A percentile compares a stretch with the other conserved stretches of the same genome.
phyloP scores from a whole-genome alignment of 2,113 vertebrate genomes.

The Danionella cerebrum region DNA sequence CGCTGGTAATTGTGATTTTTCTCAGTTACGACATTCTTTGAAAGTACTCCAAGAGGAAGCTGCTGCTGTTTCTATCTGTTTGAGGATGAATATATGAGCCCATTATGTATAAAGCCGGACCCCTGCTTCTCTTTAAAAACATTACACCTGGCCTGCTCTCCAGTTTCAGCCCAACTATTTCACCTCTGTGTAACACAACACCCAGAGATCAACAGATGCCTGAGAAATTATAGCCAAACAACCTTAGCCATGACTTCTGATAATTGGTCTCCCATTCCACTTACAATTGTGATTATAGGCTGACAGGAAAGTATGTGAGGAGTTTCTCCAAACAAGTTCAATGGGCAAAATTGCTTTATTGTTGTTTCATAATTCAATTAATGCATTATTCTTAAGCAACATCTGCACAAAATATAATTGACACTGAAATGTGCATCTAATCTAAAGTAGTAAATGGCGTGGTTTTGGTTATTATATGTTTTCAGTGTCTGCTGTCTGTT shows the following conservation, averaged over 20 bases:
- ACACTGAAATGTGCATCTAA: too few relatives aligned
- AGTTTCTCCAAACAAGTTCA: not conserved
- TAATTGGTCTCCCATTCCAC: not conserved
- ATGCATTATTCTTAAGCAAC: too few relatives aligned
- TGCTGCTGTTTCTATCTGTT: not conserved
- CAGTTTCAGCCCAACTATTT: constrained; percentile 39
- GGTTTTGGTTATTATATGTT: too few relatives aligned
- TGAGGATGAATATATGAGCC: not conserved
- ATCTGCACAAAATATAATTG: too few relatives aligned
- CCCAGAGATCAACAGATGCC: constrained; percentile 13
- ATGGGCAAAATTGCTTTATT: not conserved
- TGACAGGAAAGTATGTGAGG: constrained; percentile 1
- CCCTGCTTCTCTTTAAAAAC: constrained; percentile 23
- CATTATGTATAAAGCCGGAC: not conserved
- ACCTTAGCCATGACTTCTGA: not conserved
- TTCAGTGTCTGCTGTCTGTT: too few relatives aligned
- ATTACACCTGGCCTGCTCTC: constrained; percentile 36
- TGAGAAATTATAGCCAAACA: constrained; percentile 48
- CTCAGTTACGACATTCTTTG: constrained; percentile 3
- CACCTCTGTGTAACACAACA: constrained; percentile 19
- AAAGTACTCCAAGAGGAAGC: constrained; percentile 4
- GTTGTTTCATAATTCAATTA: too few relatives aligned
- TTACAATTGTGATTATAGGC: not conserved
- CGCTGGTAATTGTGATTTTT: not conserved
- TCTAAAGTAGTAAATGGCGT: too few relatives aligned